These are phyloP conservation scores for Pluvialis apricaria DNA, from an alignment of 2,113 vertebrate species.

Conservation along the genomic window DNA sequence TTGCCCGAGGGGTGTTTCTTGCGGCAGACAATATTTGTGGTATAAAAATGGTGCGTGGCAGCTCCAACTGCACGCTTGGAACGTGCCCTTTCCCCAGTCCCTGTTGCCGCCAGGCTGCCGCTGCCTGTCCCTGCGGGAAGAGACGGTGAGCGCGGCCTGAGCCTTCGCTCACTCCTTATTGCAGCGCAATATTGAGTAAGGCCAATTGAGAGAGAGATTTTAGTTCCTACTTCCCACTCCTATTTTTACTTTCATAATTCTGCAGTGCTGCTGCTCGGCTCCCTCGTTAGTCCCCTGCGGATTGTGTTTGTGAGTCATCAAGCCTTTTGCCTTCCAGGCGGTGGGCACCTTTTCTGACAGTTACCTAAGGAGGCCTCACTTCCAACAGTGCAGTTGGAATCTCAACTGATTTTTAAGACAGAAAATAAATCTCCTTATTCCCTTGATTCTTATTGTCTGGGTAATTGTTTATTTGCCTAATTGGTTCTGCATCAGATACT, in stretches of 20 bases:
- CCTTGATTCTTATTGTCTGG: slow-evolving; percentile 26
- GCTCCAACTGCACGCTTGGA: background rate
- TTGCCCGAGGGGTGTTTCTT: background rate
- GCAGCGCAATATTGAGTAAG: background rate
- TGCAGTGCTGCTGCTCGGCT: background rate
- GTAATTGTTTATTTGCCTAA: slow-evolving; percentile 68
- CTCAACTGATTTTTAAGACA: slow-evolving; percentile 10
- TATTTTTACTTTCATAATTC: background rate
- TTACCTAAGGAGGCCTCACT: background rate
- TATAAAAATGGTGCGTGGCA: background rate
- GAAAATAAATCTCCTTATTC: background rate
- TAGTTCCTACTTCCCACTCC: background rate
- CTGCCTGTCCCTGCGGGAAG: background rate
- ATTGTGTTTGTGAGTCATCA: background rate
- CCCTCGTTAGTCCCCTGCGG: background rate
- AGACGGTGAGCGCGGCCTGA: background rate
- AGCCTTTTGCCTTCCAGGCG: background rate
- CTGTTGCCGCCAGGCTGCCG: background rate
- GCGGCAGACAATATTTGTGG: background rate
- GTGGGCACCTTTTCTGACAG: background rate
- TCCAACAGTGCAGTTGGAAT: background rate
- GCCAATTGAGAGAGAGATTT: background rate
- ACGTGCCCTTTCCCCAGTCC: background rate
- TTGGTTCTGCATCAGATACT: slow-evolving; percentile 65
- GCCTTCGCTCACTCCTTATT: background rate